Evolutionary conservation across 2,797 vertebrate genomes (phyloP).

Genomic region (Tenualosa ilisha): DNA sequence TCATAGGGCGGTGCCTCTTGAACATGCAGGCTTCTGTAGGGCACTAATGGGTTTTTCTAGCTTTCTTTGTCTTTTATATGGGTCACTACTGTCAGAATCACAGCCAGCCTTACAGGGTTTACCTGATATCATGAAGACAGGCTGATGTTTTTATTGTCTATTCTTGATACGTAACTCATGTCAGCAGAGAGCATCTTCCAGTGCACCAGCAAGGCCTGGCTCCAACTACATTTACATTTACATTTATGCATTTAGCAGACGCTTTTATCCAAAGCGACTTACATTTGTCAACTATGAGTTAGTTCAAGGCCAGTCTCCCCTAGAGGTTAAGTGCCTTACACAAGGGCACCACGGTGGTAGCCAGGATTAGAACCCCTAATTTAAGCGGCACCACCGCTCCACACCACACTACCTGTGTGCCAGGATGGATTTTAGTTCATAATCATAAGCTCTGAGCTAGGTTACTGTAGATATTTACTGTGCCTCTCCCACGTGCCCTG

Average conservation of each 20-base stretch:
- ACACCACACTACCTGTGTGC: neutral
- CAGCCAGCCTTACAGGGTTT: neutral
- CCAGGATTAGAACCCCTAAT: too few species aligned
- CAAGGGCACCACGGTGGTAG: too few species aligned
- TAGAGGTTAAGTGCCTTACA: too few species aligned
- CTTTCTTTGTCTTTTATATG: neutral
- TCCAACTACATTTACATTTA: neutral
- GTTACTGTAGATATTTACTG: neutral
- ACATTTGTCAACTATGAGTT: too few species aligned
- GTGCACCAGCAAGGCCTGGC: neutral
- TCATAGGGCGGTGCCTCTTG: neutral
- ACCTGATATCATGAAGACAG: neutral
- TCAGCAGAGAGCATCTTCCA: neutral
- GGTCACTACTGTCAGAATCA: neutral
- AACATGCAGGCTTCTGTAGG: neutral
- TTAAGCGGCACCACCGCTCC: too few species aligned
- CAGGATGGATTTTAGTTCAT: neutral
- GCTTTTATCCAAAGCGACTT: too few species aligned
- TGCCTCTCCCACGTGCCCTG: conserved; percentile 54
- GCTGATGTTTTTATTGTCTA: too few species aligned
- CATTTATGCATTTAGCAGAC: too few species aligned
- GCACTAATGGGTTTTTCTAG: neutral
- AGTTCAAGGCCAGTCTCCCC: too few species aligned
- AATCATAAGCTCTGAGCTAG: neutral
- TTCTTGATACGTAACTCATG: neutral